These are phyloP conservation scores for Agrotis puta DNA, from an alignment of 2,888 invertebrate genomes.

Conservation along the genomic window DNA sequence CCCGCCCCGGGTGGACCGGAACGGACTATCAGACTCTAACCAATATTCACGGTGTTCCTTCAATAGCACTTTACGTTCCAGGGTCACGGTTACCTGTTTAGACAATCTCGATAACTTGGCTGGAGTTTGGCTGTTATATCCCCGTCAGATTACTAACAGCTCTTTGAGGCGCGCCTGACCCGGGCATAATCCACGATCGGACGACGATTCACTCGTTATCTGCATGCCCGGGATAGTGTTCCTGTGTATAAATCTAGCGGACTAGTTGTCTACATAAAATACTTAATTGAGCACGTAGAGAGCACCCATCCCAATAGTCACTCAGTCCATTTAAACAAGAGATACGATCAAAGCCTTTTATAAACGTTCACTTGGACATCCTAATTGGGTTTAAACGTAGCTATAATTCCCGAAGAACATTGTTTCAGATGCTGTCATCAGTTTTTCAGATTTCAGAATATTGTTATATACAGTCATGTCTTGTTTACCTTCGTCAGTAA, in stretches of 20 bases:
- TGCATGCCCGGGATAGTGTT: neutral
- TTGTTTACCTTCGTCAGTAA: neutral
- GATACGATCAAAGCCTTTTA: constrained; percentile 34
- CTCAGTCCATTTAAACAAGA: constrained; percentile 17
- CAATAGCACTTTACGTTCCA: too few species aligned
- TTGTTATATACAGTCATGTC: neutral
- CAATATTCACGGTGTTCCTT: too few species aligned
- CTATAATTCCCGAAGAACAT: constrained; percentile 18
- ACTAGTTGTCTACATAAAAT: neutral
- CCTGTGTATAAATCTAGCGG: neutral
- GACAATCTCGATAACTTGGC: too few species aligned
- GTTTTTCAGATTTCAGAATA: constrained; percentile 7
- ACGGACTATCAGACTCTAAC: too few species aligned
- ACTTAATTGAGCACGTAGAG: constrained; percentile 2
- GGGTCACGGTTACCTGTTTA: too few species aligned
- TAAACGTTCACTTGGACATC: constrained; percentile 26
- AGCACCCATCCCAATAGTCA: constrained; percentile 23
- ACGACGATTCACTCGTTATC: too few species aligned
- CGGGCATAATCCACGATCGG: too few species aligned
- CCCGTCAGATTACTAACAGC: too few species aligned
- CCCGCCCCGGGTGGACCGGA: too few species aligned
- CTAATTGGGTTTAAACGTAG: constrained; percentile 45
- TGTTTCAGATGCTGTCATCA: constrained; percentile 11
- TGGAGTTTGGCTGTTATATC: too few species aligned
- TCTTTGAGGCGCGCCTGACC: too few species aligned